A percentile compares a stretch with the other conserved stretches of the same genome.
These are phyloP conservation scores for Xanthia icteritia DNA, from an alignment of 2,888 invertebrate species.

Conservation along the genomic window DNA sequence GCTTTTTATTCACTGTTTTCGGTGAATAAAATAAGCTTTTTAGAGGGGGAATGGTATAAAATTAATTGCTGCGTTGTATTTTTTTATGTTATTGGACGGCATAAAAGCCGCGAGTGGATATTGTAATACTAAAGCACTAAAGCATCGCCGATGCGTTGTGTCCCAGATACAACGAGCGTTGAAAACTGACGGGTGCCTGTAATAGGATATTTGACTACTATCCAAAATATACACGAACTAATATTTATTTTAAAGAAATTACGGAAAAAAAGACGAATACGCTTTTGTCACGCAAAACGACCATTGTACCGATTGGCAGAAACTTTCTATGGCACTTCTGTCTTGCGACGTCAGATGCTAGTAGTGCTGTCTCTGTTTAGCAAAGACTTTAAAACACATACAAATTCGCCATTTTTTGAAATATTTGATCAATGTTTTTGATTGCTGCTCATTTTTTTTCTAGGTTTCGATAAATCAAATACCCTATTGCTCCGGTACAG, in stretches of 20 bases:
- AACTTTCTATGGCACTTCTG: background rate
- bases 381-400: background rate
- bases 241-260: background rate
- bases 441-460: no score
- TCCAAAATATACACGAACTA: no score
- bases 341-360: background rate
- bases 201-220: no score
- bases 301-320: no score
- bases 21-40: no score
- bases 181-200: background rate
- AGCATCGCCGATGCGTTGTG: background rate
- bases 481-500: background rate
- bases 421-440: background rate
- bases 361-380: background rate
- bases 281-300: background rate
- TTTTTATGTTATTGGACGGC: no score
- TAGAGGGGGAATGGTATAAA: no score
- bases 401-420: background rate
- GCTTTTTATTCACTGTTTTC: no score
- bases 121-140: background rate
- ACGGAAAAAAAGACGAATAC: background rate
- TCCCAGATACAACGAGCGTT: background rate
- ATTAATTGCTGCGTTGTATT: no score
- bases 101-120: no score
- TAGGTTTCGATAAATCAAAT: background rate